These are phyloP conservation scores for Apamea crenata DNA, from an alignment of 2,888 invertebrate species.

Conservation along the genomic window DNA sequence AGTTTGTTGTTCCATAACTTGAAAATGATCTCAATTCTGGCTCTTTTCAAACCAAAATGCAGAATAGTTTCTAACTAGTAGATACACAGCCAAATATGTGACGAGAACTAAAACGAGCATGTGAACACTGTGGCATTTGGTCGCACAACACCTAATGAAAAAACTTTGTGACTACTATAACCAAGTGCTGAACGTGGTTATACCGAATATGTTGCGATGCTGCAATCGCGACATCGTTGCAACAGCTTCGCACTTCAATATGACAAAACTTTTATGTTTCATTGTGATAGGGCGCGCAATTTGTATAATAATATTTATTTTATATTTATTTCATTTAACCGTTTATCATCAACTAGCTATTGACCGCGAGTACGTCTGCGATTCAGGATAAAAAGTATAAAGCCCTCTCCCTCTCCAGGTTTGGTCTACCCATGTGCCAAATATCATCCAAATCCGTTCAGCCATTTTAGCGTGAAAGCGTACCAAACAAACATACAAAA, in stretches of 20 bases:
- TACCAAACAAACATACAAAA: too few species aligned
- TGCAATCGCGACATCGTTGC: slow-evolving; percentile 14
- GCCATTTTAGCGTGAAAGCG: too few species aligned
- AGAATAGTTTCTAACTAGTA: not conserved
- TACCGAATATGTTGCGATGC: slow-evolving; percentile 19
- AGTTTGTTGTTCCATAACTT: too few species aligned
- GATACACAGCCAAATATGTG: slow-evolving; percentile 2
- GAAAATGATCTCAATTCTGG: too few species aligned
- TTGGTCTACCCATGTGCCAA: too few species aligned
- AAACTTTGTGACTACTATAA: slow-evolving; percentile 60
- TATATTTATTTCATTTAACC: not conserved
- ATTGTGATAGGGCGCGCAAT: not conserved
- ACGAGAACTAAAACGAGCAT: slow-evolving; percentile 28
- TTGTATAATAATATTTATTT: not conserved
- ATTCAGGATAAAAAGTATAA: too few species aligned
- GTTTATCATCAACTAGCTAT: too few species aligned
- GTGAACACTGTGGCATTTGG: slow-evolving; percentile 31
- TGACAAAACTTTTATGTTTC: slow-evolving; percentile 27
- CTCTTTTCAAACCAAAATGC: not conserved
- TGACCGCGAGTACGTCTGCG: too few species aligned
- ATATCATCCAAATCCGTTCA: too few species aligned
- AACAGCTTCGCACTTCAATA: slow-evolving; percentile 27
- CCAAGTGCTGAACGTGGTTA: slow-evolving; percentile 9
- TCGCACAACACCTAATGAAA: slow-evolving; percentile 66
- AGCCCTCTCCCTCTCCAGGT: too few species aligned